Percentiles rank a stretch among this genome's conserved stretches.
Evolutionary conservation across 2,113 vertebrate genomes (phyloP).

Genomic region (Esox niger): DNA sequence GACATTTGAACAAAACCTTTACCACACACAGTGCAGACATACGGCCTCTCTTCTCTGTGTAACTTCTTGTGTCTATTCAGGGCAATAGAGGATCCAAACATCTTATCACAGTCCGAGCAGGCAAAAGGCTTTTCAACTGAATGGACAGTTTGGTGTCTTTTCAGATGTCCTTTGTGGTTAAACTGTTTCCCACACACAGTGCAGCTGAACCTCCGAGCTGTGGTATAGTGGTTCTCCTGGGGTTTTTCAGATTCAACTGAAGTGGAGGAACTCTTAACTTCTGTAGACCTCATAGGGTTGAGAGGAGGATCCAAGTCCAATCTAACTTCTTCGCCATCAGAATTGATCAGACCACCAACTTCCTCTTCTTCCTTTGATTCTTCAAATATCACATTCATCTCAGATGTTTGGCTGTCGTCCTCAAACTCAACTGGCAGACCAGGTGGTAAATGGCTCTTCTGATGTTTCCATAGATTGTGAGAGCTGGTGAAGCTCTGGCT

Average conservation of each 20-base stretch:
- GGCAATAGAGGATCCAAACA: constrained; percentile 14
- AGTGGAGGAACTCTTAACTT: background rate
- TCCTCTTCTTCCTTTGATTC: background rate
- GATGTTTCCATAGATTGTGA: background rate
- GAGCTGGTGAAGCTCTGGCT: constrained; percentile 57
- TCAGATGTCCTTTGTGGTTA: background rate
- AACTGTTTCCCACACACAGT: constrained; percentile 16
- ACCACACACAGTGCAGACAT: constrained; percentile 16
- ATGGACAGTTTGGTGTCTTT: constrained; percentile 16
- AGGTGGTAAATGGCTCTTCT: background rate
- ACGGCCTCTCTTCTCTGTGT: constrained; percentile 12
- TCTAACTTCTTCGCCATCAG: constrained; percentile 4
- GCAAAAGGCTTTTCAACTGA: constrained; percentile 7
- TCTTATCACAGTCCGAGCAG: constrained; percentile 25
- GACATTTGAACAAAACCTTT: too few species aligned
- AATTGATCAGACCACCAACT: background rate
- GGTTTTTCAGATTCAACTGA: background rate
- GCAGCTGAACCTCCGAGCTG: constrained; percentile 20
- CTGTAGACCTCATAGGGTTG: background rate
- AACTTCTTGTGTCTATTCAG: constrained; percentile 18
- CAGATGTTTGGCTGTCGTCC: background rate
- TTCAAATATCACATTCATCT: background rate
- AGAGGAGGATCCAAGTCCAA: too few species aligned
- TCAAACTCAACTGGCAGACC: background rate
- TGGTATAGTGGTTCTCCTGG: constrained; percentile 15